Base-by-base conservation (phyloP, 2,888 invertebrate genomes). In the Drosophila ochracea region DNA sequence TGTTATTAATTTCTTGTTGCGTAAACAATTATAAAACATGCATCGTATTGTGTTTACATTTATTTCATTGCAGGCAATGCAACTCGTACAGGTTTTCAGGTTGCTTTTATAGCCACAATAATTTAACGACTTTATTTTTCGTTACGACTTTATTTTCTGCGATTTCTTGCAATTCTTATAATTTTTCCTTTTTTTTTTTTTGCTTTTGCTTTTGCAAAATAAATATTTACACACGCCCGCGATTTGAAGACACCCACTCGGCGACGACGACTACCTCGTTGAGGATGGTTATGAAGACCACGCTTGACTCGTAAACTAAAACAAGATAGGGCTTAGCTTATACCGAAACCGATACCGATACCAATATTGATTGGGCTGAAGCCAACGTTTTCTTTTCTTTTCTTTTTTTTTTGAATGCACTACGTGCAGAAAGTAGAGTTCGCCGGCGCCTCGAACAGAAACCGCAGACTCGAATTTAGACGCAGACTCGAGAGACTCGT, bases 1-100 rank as follows among this genome's bases (percentile, higher is more conserved):
- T 72, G 21, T 4, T 47, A 25, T 47, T 25, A 47, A 25, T 52
- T n/a, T 80, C 30, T 43, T 61, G 68, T 65, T 87, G 84, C 82
- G 78, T 84, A 87, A 84, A 90, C 89, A 84, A 84, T 84, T 80
- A 68, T 78, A 73, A 77, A 71, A 83, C 60, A 63, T 82, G 78
- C 77, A 80, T 72, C 68, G 72, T n/a, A 13, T 16, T 64, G 52
- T 77, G 71, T 75, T 78, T 72, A 71, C 89, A 83, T 67, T 75
- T 67, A 67, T 47, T 74, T 65, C 47, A 58, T 62, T 67, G 35
- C 54, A 55, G 55, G 47, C 50, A 55, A 30, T 65, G 68, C 68
- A 68, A 59, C 63, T 59, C 41, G 62, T 25, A 49, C 61, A 53
- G 67, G 78, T 70, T 74, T 76, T 66, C 60, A 52, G 69, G 58